Evolutionary conservation across 2,113 vertebrate species (phyloP), one percentile per base, ranked within the genome.

Genomic region (Symphodus melops): DNA sequence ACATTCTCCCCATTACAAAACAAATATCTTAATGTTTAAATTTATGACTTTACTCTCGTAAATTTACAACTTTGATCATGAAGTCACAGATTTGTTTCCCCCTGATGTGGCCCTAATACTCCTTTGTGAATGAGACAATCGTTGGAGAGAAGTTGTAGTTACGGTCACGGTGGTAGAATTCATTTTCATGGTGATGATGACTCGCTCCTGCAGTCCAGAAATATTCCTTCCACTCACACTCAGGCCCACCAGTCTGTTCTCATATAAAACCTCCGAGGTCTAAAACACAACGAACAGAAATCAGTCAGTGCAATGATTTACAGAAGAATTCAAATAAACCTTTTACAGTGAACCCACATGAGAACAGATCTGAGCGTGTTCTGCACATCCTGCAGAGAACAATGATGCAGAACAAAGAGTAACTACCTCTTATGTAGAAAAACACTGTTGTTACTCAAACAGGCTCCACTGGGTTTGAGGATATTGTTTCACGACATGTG

Each of bases 121-220:
- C 28, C 28, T 33, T 5, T 44, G 11, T 4, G 14, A n/a, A n/a
- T n/a, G 16, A 48, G 17, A 8, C 6, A 17, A 5, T 48, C 25
- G 28, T 19, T 23, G 2, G 8, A 42, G 25, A 8, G 0, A 76
- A 63, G 28, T 9, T 63, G 10, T 21, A 58, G 28, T 84, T 87
- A 88, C 90, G 8, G 60, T 23, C 25, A 63, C 17, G 7, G 0
- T 0, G 1, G 1, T 0, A 0, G 64, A 37, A 16, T 33, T 33
- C 28, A 82, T 1, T 9, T 0, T 17, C 17, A 91, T 39, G 1
- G 86, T 86, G 66, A 92, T 87, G 57, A 78, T 89, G 63, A 93
- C 51, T 5, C 0, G 48, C 21, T 88, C 72, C 12, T 0, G 13
- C 4, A 92, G 82, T 54, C 61, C 70, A 6, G 73, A 72, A 37